These are phyloP conservation scores for Pempheris klunzingeri DNA, from an alignment of 2,797 vertebrate genomes.

Conservation along the genomic window DNA sequence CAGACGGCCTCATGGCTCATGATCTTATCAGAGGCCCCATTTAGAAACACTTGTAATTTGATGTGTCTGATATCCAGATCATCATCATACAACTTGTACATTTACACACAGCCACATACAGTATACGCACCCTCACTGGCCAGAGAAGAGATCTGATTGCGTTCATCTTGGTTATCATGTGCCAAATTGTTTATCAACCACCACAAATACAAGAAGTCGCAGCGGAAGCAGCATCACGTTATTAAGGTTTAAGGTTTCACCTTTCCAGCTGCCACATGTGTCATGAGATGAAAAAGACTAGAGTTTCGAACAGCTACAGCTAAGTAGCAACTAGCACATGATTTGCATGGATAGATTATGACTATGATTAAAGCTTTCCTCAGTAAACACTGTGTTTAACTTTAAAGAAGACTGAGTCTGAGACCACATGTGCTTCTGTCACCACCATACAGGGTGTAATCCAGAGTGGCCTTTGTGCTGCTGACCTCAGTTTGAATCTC, in stretches of 20 bases:
- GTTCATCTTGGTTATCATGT: not conserved
- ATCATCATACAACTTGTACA: not conserved
- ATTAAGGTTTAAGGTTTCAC: no score
- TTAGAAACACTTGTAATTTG: not conserved
- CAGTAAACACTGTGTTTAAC: no score
- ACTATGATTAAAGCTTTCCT: not conserved
- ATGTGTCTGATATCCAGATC: constrained; percentile 5
- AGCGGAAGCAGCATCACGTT: no score
- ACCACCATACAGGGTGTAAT: not conserved
- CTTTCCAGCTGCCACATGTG: not conserved
- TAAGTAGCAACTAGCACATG: not conserved
- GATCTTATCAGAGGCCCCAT: not conserved
- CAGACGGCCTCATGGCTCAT: not conserved
- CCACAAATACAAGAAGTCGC: not conserved
- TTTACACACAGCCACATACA: not conserved
- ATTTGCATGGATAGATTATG: not conserved
- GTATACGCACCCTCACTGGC: not conserved
- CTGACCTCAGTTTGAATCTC: not conserved
- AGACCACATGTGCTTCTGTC: not conserved
- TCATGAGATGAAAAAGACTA: not conserved
- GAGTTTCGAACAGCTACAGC: not conserved
- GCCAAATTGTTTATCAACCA: not conserved
- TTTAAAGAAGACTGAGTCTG: no score
- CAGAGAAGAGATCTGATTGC: not conserved
- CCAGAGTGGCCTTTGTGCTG: not conserved